Evolutionary conservation across 2,797 vertebrate genomes (phyloP).

Genomic region (Parambassis ranga): DNA sequence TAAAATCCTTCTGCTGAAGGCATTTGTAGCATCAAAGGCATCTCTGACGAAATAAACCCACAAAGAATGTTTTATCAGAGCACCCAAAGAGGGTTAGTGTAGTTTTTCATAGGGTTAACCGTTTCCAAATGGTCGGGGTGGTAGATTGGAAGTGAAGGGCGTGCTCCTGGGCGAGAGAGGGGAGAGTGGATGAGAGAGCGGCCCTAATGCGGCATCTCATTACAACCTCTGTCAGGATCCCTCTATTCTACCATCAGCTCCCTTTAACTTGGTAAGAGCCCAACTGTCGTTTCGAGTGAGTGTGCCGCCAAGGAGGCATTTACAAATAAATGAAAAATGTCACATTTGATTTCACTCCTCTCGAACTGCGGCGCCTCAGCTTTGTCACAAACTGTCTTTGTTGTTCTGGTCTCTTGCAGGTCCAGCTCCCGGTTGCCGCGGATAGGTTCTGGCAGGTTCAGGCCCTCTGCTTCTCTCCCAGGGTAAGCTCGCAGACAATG

Average conservation of each 20-base stretch:
- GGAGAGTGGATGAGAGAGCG: conserved; percentile 84
- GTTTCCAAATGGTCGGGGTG: conserved; percentile 83
- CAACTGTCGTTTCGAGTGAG: conserved; percentile 94
- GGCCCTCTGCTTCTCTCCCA: conserved; percentile 76
- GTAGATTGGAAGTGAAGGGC: conserved; percentile 90
- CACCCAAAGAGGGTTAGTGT: conserved; percentile 79
- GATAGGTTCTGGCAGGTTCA: conserved; percentile 86
- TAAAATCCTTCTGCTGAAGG: conserved; percentile 42
- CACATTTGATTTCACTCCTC: conserved; percentile 95
- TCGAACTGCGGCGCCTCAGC: conserved; percentile 84
- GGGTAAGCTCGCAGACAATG: conserved; percentile 83
- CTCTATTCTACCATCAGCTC: conserved; percentile 90
- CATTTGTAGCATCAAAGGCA: conserved; percentile 61
- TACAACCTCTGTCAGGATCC: conserved; percentile 94
- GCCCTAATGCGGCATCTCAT: conserved; percentile 95
- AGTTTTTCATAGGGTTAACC: conserved; percentile 84
- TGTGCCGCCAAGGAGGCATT: conserved; percentile 93
- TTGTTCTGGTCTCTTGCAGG: conserved; percentile 86
- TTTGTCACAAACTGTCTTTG: conserved; percentile 96
- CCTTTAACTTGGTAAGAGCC: conserved; percentile 86
- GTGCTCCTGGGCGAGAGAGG: conserved; percentile 79
- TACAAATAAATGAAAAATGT: conserved; percentile 99
- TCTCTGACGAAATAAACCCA: conserved; percentile 54
- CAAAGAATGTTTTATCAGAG: conserved; percentile 71
- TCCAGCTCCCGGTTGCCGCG: conserved; percentile 81